These are phyloP conservation scores for Thymelicus acteon DNA, from an alignment of 2,888 invertebrate species.

Conservation along the genomic window DNA sequence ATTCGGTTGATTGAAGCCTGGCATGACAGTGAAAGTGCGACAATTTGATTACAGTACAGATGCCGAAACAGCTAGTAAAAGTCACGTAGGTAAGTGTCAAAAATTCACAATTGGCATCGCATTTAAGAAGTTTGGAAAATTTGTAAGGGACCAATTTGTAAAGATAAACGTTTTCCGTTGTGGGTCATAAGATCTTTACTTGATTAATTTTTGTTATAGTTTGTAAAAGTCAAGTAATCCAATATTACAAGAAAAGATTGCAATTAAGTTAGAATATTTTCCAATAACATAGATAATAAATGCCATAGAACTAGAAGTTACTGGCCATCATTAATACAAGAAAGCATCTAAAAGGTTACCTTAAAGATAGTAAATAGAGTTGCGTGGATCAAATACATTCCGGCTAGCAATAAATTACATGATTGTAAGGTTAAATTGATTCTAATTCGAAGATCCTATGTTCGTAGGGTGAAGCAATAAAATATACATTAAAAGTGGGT, in stretches of 20 bases:
- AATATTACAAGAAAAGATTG: no score
- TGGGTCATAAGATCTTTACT: no score
- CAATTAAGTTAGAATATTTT: no score
- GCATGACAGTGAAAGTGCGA: conserved; percentile 57
- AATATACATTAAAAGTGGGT: conserved; percentile 8
- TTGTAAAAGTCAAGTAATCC: no score
- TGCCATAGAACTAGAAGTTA: no score
- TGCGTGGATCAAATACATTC: conserved; percentile 15
- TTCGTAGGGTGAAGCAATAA: conserved; percentile 12
- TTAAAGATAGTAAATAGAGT: conserved; percentile 8
- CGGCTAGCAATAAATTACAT: conserved; percentile 2
- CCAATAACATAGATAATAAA: no score
- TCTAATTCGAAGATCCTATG: conserved; percentile 4
- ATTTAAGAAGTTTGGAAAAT: not conserved
- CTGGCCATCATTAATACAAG: not conserved
- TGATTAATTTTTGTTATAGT: no score
- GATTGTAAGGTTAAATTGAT: not conserved
- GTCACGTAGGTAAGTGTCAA: conserved; percentile 22
- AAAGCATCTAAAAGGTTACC: conserved; percentile 1
- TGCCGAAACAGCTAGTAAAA: conserved; percentile 23
- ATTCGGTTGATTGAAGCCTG: conserved; percentile 55
- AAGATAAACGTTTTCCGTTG: no score
- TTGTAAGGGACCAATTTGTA: not conserved
- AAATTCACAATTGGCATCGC: not conserved
- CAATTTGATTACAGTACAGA: conserved; percentile 30